A percentile compares a stretch with the other conserved stretches of the same genome.
phyloP scores from a whole-genome alignment of 2,888 invertebrate species.

The Campoletis raptor region DNA sequence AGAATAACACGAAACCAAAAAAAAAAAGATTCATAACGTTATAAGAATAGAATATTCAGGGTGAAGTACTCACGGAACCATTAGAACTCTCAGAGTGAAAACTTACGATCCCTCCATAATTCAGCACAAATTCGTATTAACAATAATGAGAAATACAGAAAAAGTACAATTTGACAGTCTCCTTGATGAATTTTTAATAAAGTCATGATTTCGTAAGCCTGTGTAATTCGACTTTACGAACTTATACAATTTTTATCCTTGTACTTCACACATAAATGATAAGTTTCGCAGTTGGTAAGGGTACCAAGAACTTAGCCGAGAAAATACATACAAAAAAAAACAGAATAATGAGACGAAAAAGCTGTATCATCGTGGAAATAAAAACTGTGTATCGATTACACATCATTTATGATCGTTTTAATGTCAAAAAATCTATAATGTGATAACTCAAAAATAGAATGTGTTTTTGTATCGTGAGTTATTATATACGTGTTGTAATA shows the following conservation, averaged over 20 bases:
- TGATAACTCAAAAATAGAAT: constrained; percentile 81
- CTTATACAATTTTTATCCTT: constrained; percentile 48
- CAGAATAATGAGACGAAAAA: constrained; percentile 37
- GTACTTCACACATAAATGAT: constrained; percentile 29
- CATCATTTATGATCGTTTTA: constrained; percentile 78
- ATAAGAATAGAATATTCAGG: constrained; percentile 30
- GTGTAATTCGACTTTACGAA: constrained; percentile 43
- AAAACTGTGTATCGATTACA: constrained; percentile 75
- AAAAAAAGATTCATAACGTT: not conserved
- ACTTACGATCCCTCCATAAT: constrained; percentile 38
- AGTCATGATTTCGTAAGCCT: constrained; percentile 12
- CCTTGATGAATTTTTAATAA: constrained; percentile 29
- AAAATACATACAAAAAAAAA: not conserved
- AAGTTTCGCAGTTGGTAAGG: constrained; percentile 18
- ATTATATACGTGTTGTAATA: constrained; percentile 78
- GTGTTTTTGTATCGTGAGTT: constrained; percentile 77
- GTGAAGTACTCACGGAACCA: constrained; percentile 17
- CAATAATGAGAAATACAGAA: constrained; percentile 8
- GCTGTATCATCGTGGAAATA: constrained; percentile 67
- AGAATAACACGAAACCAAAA: constrained; percentile 4
- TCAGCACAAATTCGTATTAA: constrained; percentile 61
- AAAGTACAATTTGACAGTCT: constrained; percentile 62
- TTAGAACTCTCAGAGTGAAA: constrained; percentile 40
- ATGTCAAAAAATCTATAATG: constrained; percentile 81
- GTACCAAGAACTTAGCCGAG: not conserved